Evolutionary conservation across 2,797 vertebrate species (phyloP), one percentile per base, ranked within the genome.

Genomic region (Cephalopachus bancanus): DNA sequence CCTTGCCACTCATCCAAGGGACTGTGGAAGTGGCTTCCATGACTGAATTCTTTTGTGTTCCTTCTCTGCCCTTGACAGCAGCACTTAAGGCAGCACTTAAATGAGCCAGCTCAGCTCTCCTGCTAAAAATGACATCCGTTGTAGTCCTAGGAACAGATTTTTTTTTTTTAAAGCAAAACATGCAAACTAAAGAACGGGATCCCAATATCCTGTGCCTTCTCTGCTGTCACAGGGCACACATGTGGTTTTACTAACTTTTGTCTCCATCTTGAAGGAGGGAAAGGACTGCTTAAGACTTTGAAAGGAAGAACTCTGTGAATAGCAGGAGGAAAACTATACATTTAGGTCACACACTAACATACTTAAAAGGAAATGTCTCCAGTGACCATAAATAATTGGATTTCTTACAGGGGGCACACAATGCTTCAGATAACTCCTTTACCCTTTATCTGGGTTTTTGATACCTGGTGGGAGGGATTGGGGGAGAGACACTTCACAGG

Each of bases 301-400:
- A n/a, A 92, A 92, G 33, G 83, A 92, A 86, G 57, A 62, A 65
- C 1, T 33, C 55, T 4, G 9, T 53, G 59, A 62, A 71, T 4
- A 22, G 78, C 7, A 51, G 78, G 37, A 92, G 75, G 85, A 95
- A 95, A 89, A 65, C 80, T 28, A 53, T 72, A 85, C 91, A 97
- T 97, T 87, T 96, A 95, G 97, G 97, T 96, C 97, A 95, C 83
- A 94, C 74, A 74, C 92, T 71, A 92, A 74, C 64, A 62, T 60
- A 62, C 92, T 95, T 89, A 65, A 90, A 83, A 83, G 90, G 76
- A 92, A 87, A 72, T 24, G 84, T 96, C 93, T 97, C 94, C 95
- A 30, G 92, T 87, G 96, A 97, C 97, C 94, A 78, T 89, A 91
- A 87, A 97, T 97, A 97, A 98, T 97, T 98, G 97, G 97, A 95